Conservation (phyloP, 1,140 invertebrate species). For the Calephelis nemesis region DNA sequence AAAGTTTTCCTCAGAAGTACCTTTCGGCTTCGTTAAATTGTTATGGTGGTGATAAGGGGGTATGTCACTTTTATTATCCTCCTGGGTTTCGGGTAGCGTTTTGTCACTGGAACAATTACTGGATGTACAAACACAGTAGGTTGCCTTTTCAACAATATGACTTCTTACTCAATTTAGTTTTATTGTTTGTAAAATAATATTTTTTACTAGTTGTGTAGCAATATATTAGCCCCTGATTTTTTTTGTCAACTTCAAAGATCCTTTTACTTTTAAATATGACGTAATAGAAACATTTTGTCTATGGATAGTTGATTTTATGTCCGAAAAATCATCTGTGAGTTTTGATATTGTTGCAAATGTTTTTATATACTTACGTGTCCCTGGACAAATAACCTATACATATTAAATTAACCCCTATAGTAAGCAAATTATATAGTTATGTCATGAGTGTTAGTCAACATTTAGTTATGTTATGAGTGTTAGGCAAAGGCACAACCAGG, state of each 20-base stretch:
- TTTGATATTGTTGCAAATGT: too few relatives aligned
- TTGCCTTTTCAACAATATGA: slow-evolving; percentile 24
- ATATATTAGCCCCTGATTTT: neutral
- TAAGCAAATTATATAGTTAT: too few relatives aligned
- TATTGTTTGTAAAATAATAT: neutral
- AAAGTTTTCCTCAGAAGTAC: slow-evolving; percentile 66
- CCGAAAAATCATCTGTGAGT: too few relatives aligned
- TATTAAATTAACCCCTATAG: too few relatives aligned
- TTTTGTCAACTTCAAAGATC: neutral
- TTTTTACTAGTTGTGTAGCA: neutral
- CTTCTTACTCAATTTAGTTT: slow-evolving; percentile 14
- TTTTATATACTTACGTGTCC: too few relatives aligned
- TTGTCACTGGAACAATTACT: slow-evolving; percentile 59
- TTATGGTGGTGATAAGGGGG: slow-evolving; percentile 69
- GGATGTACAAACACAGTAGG: slow-evolving; percentile 25
- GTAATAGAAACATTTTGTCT: neutral
- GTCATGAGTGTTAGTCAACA: too few relatives aligned
- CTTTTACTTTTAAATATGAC: neutral
- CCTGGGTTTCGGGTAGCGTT: slow-evolving; percentile 54
- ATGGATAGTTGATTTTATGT: too few relatives aligned
- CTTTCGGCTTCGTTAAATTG: slow-evolving; percentile 74
- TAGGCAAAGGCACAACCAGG: too few relatives aligned
- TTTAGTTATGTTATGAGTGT: too few relatives aligned
- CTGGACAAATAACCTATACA: too few relatives aligned
- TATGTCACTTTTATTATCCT: slow-evolving; percentile 71